phyloP scores from a whole-genome alignment of 2,797 vertebrate genomes.

The Cyclura pinguis region DNA sequence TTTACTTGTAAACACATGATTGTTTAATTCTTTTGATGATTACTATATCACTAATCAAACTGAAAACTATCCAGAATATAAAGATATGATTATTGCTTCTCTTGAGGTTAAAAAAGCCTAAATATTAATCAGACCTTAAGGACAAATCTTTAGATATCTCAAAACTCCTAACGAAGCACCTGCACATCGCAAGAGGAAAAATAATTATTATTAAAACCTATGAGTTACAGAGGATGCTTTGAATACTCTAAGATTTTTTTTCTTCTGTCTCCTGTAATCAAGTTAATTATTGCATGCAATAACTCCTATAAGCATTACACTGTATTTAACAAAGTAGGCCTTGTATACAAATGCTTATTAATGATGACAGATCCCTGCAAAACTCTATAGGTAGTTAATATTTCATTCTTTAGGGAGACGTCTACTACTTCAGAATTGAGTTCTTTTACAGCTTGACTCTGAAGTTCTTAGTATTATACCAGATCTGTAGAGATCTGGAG shows the following conservation, averaged over 20 bases:
- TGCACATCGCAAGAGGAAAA: constrained; percentile 70
- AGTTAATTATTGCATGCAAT: constrained; percentile 71
- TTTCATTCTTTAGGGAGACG: constrained; percentile 8
- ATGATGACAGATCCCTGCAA: constrained; percentile 35
- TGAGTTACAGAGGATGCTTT: constrained; percentile 62
- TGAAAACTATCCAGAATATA: constrained; percentile 72
- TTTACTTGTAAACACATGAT: constrained; percentile 37
- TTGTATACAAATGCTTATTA: constrained; percentile 32
- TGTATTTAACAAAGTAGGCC: constrained; percentile 63
- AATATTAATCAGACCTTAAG: constrained; percentile 77
- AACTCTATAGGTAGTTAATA: constrained; percentile 21
- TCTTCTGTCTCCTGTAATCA: constrained; percentile 76
- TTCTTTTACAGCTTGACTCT: constrained; percentile 22
- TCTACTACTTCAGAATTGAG: constrained; percentile 9
- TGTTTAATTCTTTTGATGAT: constrained; percentile 69
- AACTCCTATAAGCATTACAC: constrained; percentile 54
- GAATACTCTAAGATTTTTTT: constrained; percentile 71
- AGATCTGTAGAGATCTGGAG: neutral
- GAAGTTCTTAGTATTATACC: constrained; percentile 14
- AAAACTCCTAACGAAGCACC: constrained; percentile 70
- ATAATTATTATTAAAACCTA: constrained; percentile 61
- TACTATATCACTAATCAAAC: constrained; percentile 71
- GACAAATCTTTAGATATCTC: constrained; percentile 66
- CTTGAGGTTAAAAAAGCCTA: constrained; percentile 62
- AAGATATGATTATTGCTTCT: constrained; percentile 76